Evolutionary conservation across 2,797 vertebrate species (phyloP).

Genomic region (Uromys caudimaculatus): DNA sequence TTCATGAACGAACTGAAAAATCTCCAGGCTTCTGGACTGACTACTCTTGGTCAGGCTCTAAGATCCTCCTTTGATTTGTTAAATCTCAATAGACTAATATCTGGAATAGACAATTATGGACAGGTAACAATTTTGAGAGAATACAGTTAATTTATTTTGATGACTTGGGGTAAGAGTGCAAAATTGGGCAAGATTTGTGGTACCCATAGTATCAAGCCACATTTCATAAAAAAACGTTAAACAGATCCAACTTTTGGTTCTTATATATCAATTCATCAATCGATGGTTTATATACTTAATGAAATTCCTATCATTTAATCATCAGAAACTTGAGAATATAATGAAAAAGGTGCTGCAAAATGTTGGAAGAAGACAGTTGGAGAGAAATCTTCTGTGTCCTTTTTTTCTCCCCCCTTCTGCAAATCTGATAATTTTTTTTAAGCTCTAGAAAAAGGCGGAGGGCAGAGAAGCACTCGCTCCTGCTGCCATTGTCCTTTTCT

Average conservation of each 20-base stretch:
- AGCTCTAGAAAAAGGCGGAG: slow-evolving; percentile 38
- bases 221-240: not conserved
- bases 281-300: not conserved
- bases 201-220: slow-evolving; percentile 39
- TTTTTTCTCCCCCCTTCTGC: not conserved
- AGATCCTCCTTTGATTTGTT: slow-evolving; percentile 98
- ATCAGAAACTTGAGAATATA: slow-evolving; percentile 40
- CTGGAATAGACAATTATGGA: slow-evolving; percentile 99
- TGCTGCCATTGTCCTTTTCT: slow-evolving; percentile 27
- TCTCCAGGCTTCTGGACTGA: slow-evolving; percentile 96
- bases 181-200: slow-evolving; percentile 60
- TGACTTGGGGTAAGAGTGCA: slow-evolving; percentile 71
- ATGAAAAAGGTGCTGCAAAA: slow-evolving; percentile 50
- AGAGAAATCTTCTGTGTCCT: not conserved
- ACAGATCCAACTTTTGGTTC: not conserved
- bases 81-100: slow-evolving; percentile 99
- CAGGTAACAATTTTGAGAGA: slow-evolving; percentile 91
- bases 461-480: slow-evolving; percentile 16
- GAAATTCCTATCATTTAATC: slow-evolving; percentile 11
- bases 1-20: slow-evolving; percentile 99
- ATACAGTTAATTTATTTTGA: slow-evolving; percentile 77
- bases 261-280: slow-evolving; percentile 12
- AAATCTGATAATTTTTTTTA: slow-evolving; percentile 8
- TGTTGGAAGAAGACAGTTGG: slow-evolving; percentile 40
- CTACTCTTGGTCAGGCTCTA: slow-evolving; percentile 96